Base-by-base conservation (phyloP, 2,113 vertebrate genomes). In the Lota lota region DNA sequence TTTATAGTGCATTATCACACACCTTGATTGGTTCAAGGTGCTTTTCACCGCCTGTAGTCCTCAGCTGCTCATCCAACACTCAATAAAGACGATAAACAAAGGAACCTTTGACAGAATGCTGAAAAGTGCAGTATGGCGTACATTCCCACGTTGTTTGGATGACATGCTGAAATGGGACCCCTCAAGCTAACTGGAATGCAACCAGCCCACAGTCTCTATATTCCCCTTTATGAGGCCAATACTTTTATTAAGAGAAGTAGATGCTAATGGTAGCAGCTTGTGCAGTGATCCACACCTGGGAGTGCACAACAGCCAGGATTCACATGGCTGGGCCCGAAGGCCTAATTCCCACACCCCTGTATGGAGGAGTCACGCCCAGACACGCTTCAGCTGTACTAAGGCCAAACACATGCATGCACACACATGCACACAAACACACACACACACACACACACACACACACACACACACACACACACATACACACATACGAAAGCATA, bases 371-470 rank as follows among this genome's bases (percentile, higher is more conserved):
- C 88, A 14, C 74, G 88, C 76, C 72, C 62, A 56, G 71, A 84
- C 81, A 84, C 0, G 82, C 77, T 69, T 50, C 22, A n/a, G 57
- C n/a, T 15, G 33, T 66, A 80, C 73, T 82, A 71, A 72, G 78
- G 79, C 24, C 21, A 75, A 76, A 70, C 70, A 61, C 74, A 53
- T 56, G 53, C 53, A 12, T 50, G 5, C 40, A 17, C 51, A 53
- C 12, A 17, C 73, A 81, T 84, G 70, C 75, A 73, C 22, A 47
- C 20, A 61, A 16, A 15, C 8, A 67, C 77, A 56, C 50, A 64
- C 56, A 75, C 64, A 28, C 24, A 28, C 28, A 33, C 28, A 33
- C 28, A 60, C 61, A 54, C 10, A 12, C 73, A 53, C 18, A 14
- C 53, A n/a, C 18, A 5, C 17, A 14, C 53, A 56, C 16, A n/a